phyloP scores from a whole-genome alignment of 1,140 invertebrate species.

The Phymorhynchus buccinoides region DNA sequence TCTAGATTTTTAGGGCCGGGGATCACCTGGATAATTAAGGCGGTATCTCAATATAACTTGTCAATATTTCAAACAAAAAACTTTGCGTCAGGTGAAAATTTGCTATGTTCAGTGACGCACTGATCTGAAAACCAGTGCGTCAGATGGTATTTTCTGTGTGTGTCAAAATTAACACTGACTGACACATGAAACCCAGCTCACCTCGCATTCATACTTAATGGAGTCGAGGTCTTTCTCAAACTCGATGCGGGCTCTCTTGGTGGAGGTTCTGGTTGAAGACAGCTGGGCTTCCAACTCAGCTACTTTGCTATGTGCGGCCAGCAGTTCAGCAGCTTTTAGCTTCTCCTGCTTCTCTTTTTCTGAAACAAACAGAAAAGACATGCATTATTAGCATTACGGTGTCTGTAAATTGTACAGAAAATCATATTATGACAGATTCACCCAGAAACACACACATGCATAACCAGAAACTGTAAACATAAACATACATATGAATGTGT shows the following conservation, averaged over 20 bases:
- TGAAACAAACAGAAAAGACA: constrained; percentile 41
- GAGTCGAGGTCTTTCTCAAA: constrained; percentile 54
- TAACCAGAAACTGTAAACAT: not conserved
- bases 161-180: no score
- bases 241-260: constrained; percentile 59
- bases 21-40: no score
- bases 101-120: no score
- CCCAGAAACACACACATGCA: not conserved
- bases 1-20: no score
- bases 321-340: constrained; percentile 53
- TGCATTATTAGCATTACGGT: not conserved
- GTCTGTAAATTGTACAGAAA: not conserved
- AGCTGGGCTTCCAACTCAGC: constrained; percentile 50
- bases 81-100: no score
- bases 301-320: constrained; percentile 55
- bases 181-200: constrained; percentile 40
- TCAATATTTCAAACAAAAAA: no score
- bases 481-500: no score
- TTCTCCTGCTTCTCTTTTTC: constrained; percentile 57
- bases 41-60: no score
- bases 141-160: no score
- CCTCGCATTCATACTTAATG: constrained; percentile 48
- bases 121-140: no score
- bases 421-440: not conserved
- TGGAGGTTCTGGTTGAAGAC: constrained; percentile 43